A percentile compares a stretch with the other conserved stretches of the same genome.
These are phyloP conservation scores for Rhabdophis nuchalis DNA, from an alignment of 2,797 vertebrate genomes.

Conservation along the genomic window DNA sequence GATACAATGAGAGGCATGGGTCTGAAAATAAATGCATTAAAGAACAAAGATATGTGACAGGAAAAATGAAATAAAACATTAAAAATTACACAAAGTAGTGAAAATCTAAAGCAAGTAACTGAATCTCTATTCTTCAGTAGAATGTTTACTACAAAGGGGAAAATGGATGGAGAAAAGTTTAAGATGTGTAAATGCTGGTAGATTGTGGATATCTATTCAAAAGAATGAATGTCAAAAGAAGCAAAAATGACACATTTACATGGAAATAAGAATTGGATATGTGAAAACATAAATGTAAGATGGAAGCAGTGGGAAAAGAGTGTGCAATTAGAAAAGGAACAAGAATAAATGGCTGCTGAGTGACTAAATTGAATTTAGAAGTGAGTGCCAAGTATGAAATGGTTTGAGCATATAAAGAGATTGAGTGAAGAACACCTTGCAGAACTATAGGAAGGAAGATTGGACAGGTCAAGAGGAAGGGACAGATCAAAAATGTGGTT, in stretches of 20 bases:
- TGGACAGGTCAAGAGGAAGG: background rate
- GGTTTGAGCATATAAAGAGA: background rate
- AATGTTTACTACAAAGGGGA: background rate
- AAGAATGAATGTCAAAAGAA: background rate
- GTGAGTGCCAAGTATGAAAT: background rate
- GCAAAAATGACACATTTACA: background rate
- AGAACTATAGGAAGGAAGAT: background rate
- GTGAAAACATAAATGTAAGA: background rate
- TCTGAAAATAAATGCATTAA: background rate
- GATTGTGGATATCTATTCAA: background rate
- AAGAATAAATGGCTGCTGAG: background rate
- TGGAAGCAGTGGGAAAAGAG: background rate
- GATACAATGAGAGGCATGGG: background rate
- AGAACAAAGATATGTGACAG: background rate
- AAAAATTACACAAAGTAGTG: background rate
- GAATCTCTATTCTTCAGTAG: background rate
- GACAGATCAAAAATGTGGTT: background rate
- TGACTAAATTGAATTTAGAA: background rate
- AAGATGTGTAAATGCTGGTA: background rate
- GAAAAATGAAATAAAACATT: background rate
- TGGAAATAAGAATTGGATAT: background rate
- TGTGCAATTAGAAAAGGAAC: background rate
- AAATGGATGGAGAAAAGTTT: background rate
- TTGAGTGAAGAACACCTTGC: background rate
- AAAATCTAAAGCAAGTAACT: background rate